Base-by-base conservation (phyloP, 2,113 vertebrate genomes). In the Oncorhynchus masou region DNA sequence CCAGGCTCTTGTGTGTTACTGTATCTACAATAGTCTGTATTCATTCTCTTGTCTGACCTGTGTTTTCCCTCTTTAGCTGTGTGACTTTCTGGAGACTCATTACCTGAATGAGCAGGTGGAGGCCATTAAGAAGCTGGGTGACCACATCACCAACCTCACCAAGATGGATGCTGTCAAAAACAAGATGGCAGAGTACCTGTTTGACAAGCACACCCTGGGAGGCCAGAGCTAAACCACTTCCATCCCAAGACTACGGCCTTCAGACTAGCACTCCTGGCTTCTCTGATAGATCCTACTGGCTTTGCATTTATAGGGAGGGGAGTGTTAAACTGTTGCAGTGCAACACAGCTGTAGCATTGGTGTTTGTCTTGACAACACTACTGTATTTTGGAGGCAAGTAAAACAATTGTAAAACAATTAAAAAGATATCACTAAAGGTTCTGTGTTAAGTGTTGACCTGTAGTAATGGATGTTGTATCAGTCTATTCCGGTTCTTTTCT, bases 81-180 rank as follows among this genome's bases (percentile, higher is more conserved):
- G 68, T 74, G 96, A 99, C 91, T 99, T 99, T 92, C 90, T 98
- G 82, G 97, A 99, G 94, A 94, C 87, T 0, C 95, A 99, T 88
- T 99, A 96, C 91, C 92, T 99, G 94, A 91, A 96, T 1, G 96
- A 99, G 85, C 96, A 99, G 86, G 96, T 99, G 81, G 95, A 98
- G 75, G 72, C 95, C 84, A 99, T 99, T 87, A 99, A 99, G 89
- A 93, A 97, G 88, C 80, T 99, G 84, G 96, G 95, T 1, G 94
- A 95, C 86, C 57, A 94, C 59, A 83, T 94, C 85, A 86, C 90
- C 85, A 95, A 94, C 85, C 92, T 96, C 70, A 85, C 81, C 13
- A 90, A 91, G 64, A 92, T 95, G 88, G 93, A 86, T 0, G 73
- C 90, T 64, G 67, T 85, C 8, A 94, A 84, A 4, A 93, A 95